Evolutionary conservation across 2,888 invertebrate species (phyloP), one percentile per base, ranked within the genome.

Genomic region (Adelphocoris suturalis): DNA sequence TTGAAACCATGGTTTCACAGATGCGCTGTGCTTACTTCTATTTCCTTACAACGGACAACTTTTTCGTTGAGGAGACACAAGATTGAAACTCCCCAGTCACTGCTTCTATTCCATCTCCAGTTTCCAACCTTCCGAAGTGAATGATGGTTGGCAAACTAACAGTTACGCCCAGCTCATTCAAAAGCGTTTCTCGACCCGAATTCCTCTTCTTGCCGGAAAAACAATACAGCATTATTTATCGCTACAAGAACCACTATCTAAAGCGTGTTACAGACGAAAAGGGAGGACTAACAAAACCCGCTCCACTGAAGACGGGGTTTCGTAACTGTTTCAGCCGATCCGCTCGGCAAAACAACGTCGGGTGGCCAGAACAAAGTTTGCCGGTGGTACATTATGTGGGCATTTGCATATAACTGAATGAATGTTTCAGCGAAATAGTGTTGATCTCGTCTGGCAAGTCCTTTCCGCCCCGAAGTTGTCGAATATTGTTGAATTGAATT

Each of bases 361-460:
- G 57, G 52, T 37, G 85, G 61, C 85, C 85, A 57, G 28, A 85
- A 61, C 85, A 28, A 85, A 57, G 85, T 85, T 37, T 28, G 85
- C 61, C 61, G 85, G 37, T 85, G 37, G n/a, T 85, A 57, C 85
- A 61, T 84, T 27, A 55, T 55, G 48, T 84, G 19, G 55, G 11
- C 13, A 84, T 85, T 57, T 57, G 85, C 61, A 85, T 85, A 85
- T 61, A 52, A 84, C 23, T 57, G 85, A 85, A 85, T 85, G 85
- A 61, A 80, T 4, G 0, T 19, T 46, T 37, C 37, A 37, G 7
- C 37, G 37, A 37, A 37, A 37, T 37, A 37, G 37, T 37, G 37
- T 7, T 37, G 37, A 37, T 37, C 37, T 37, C 37, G 37, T 2
- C 37, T 37, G 37, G 37, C 37, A 37, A 37, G 37, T 37, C 37